Evolutionary conservation across 2,113 vertebrate species (phyloP), one percentile per base, ranked within the genome.

Genomic region (Aegotheles bennettii): DNA sequence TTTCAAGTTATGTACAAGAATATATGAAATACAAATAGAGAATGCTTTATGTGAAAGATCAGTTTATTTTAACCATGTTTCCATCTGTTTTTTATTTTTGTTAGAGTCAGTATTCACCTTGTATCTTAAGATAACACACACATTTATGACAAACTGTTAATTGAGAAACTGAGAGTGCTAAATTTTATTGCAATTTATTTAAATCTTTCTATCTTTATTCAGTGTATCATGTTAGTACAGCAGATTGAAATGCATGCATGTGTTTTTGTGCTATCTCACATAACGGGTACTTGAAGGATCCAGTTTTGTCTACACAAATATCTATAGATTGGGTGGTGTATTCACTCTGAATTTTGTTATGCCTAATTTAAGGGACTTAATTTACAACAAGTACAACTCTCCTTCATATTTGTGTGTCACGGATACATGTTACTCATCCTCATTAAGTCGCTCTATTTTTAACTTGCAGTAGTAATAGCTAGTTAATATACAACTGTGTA

Each of bases 31-130:
- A 65, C 51, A 84, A 84, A 87, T 53, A 51, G 33, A 50, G 42
- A 33, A 60, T 43, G n/a, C 75, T 79, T 80, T 76, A 61, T 69
- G 71, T 82, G 75, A 73, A 94, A 94, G 40, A 80, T 71, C 24
- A 45, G 45, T 57, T 89, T 93, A 86, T 90, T 91, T 95, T 91
- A 90, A 77, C 50, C 26, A 11, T 82, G 63, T 93, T 82, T 82
- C 89, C 77, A 74, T 88, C 45, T 94, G 48, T 6, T 38, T 94
- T 89, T 93, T 83, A 53, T 92, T 86, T 93, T 94, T 90, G 75
- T 90, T 94, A 94, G 81, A 93, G 65, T 89, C 70, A 54, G n/a
- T 91, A 90, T 65, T 87, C 91, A 96, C 89, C 87, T 95, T 91
- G 42, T 89, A 81, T 84, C 89, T 93, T 89, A 94, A 94, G 78